Percentiles rank a stretch among this genome's conserved stretches.
Evolutionary conservation across 2,113 vertebrate species (phyloP).

Genomic region (Barbus barbus): DNA sequence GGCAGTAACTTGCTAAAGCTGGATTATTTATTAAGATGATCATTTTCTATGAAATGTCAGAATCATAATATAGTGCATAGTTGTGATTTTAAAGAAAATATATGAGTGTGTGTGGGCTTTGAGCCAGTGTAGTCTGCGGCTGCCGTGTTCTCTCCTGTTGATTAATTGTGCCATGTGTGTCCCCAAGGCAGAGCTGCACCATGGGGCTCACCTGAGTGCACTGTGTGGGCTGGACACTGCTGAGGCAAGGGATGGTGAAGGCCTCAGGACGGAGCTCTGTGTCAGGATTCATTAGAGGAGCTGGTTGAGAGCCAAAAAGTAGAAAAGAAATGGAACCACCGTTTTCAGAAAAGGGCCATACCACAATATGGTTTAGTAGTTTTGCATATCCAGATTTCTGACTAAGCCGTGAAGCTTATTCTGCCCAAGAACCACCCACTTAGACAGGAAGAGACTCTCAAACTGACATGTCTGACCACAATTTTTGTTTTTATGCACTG

Average conservation of each 20-base stretch:
- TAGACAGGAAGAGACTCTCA: neutral
- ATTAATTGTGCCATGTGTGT: slow-evolving; percentile 63
- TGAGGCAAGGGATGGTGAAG: slow-evolving; percentile 35
- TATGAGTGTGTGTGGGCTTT: slow-evolving; percentile 14
- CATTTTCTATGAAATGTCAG: neutral
- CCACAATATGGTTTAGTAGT: neutral
- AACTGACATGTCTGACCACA: neutral
- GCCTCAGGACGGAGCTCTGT: slow-evolving; percentile 45
- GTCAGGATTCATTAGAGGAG: slow-evolving; percentile 33
- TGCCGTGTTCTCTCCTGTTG: slow-evolving; percentile 66
- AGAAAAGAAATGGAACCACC: slow-evolving; percentile 6
- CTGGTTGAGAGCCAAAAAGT: slow-evolving; percentile 6
- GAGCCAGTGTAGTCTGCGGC: slow-evolving; percentile 54
- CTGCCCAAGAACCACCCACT: neutral
- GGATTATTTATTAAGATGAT: neutral
- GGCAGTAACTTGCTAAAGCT: neutral
- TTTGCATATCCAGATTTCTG: neutral
- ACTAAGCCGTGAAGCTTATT: neutral
- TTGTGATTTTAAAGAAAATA: too few relatives aligned
- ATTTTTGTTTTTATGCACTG: neutral
- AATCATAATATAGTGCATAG: neutral
- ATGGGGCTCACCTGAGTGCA: slow-evolving; percentile 65
- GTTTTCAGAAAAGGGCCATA: slow-evolving; percentile 1
- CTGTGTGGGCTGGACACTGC: slow-evolving; percentile 50
- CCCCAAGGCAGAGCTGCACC: slow-evolving; percentile 62